Conservation (phyloP, 2,113 vertebrate genomes). For the Chroicocephalus ridibundus region DNA sequence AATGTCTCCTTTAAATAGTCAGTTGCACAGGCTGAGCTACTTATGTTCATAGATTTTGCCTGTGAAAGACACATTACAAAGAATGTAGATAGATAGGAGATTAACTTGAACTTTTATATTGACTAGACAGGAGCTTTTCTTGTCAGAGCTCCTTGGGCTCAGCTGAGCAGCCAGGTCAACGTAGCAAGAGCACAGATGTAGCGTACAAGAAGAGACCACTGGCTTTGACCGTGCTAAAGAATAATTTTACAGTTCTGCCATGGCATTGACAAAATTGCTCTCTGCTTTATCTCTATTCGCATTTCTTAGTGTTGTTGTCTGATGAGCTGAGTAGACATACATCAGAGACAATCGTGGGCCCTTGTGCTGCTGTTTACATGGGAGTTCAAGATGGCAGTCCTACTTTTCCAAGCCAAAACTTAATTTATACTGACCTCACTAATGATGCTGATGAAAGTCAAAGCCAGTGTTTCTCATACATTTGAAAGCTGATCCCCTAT, state of each 20-base stretch:
- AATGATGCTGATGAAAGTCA: slow-evolving; percentile 20
- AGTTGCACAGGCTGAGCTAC: background rate
- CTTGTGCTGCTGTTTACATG: background rate
- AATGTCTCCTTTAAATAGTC: background rate
- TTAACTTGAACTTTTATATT: background rate
- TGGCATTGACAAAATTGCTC: background rate
- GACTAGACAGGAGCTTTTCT: background rate
- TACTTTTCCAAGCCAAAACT: background rate
- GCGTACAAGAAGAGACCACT: background rate
- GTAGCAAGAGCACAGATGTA: accelerated
- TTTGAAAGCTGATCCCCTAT: slow-evolving; percentile 17
- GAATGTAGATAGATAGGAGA: background rate
- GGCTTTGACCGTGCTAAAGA: background rate
- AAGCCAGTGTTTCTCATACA: background rate
- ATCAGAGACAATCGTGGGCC: background rate
- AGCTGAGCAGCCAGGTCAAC: background rate
- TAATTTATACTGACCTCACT: background rate
- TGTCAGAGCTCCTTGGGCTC: background rate
- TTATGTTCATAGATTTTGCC: background rate
- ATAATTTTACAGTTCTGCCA: background rate
- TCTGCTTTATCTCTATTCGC: background rate
- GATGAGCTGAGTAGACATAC: background rate
- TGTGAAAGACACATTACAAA: background rate
- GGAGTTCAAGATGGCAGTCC: background rate
- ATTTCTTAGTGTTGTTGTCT: background rate